phyloP scores from a whole-genome alignment of 1,140 invertebrate species.

The Yoshiicerus persimilis region DNA sequence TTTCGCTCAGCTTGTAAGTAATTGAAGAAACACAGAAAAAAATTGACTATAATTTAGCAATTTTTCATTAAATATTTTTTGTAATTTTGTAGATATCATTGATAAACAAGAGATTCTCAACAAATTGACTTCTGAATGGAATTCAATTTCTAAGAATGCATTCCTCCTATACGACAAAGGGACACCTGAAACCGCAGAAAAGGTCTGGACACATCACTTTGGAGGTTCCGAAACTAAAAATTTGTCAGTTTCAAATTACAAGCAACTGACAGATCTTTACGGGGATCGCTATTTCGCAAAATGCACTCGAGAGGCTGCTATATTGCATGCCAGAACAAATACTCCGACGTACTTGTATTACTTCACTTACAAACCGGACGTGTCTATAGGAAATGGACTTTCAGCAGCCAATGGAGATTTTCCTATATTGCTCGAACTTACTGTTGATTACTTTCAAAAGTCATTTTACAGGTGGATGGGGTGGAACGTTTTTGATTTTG shows the following conservation, averaged over 20 bases:
- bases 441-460: not conserved
- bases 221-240: not conserved
- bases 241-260: not conserved
- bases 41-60: not conserved
- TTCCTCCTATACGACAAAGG: constrained; percentile 14
- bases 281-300: not conserved
- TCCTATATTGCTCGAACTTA: constrained; percentile 7
- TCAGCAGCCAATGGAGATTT: not conserved
- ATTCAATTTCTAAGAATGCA: not conserved
- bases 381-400: not conserved
- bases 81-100: constrained; percentile 16
- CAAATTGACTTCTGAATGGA: constrained; percentile 25
- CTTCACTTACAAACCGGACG: constrained; percentile 5
- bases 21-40: not conserved
- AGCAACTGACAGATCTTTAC: constrained; percentile 17
- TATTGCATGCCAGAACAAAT: not conserved
- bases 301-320: not conserved
- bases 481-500: not conserved
- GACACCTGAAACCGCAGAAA: not conserved
- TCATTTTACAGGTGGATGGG: not conserved
- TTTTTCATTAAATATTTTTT: not conserved
- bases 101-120: not conserved
- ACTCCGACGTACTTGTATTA: constrained; percentile 33
- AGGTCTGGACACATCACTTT: not conserved
- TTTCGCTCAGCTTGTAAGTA: not conserved